Evolutionary conservation across 2,797 vertebrate species (phyloP), one percentile per base, ranked within the genome.

Genomic region (Rhyacichthys aspro): DNA sequence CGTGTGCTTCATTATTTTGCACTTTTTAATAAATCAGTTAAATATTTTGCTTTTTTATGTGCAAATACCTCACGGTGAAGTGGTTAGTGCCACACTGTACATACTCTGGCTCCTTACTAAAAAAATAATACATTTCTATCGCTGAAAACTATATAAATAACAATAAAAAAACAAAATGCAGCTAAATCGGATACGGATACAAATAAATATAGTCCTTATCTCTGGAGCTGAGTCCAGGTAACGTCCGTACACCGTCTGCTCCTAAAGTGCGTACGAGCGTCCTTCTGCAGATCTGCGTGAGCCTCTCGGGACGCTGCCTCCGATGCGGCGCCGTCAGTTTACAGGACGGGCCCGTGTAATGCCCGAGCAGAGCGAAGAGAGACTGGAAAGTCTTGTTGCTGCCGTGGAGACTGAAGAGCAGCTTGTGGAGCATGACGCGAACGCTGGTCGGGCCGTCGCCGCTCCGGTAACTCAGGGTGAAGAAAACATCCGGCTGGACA

Each of bases 401-500:
- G 76, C 97, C 96, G 3, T 94, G 89, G 84, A 98, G 88, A 71
- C 86, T 88, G 84, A 98, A 99, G 49, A 72, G 88, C 43, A 94
- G 91, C 0, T 90, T 84, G 76, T 92, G 91, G 55, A 98, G 94
- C 68, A 94, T 89, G 58, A 99, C 89, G 6, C 96, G 94, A 48
- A 98, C 91, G 43, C 96, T 98, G 9, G 94, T 97, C 41, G 96
- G 94, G 3, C 93, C 94, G 0, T 92, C 89, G 0, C 88, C 87
- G 17, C 93, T 94, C 69, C 90, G 93, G 87, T 98, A 96, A 78
- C 96, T 99, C 65, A 99, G 91, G 3, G 96, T 95, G 87, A 98
- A 98, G 88, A 98, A 98, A 47, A 95, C 94, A 58, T 99, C 94
- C 8, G 92, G 85, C 49, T 98, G 96, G 5, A 90, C 90, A 64